These are phyloP conservation scores for Polymixis flavicincta DNA, from an alignment of 2,888 invertebrate species.

Conservation along the genomic window DNA sequence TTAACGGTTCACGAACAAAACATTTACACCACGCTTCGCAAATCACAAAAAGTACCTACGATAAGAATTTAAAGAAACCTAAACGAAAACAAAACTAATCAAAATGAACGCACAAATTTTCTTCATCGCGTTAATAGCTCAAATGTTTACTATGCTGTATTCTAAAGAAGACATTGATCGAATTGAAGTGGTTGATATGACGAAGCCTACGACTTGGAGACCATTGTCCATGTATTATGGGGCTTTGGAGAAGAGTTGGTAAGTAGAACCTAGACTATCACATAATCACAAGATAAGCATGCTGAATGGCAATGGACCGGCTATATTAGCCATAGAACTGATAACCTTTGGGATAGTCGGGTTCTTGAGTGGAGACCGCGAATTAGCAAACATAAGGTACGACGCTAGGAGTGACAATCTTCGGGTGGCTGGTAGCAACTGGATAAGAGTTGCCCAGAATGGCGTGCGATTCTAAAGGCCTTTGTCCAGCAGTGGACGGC, in stretches of 20 bases:
- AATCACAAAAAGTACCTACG: not conserved
- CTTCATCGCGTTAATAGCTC: slow-evolving; percentile 15
- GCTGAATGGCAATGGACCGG: too few relatives aligned
- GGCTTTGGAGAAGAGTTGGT: slow-evolving; percentile 78
- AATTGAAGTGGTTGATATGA: slow-evolving; percentile 77
- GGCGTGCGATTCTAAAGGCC: too few relatives aligned
- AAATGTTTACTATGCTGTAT: slow-evolving; percentile 11
- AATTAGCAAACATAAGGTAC: too few relatives aligned
- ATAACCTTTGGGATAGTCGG: too few relatives aligned
- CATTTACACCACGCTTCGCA: not conserved
- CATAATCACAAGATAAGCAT: too few relatives aligned
- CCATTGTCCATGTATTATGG: slow-evolving; percentile 74
- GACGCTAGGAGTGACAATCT: too few relatives aligned
- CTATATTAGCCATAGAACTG: too few relatives aligned
- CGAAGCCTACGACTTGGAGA: slow-evolving; percentile 76
- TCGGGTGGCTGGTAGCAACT: too few relatives aligned
- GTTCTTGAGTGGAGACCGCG: too few relatives aligned
- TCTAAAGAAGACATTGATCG: slow-evolving; percentile 31
- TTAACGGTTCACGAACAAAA: not conserved
- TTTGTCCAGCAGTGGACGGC: too few relatives aligned
- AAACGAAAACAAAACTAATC: not conserved
- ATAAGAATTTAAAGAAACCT: not conserved
- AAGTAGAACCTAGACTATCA: slow-evolving; percentile 40
- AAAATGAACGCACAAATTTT: slow-evolving; percentile 39
- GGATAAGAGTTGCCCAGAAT: too few relatives aligned